Conservation (phyloP, 2,797 vertebrate species). For the Loris lydekkerianus region DNA sequence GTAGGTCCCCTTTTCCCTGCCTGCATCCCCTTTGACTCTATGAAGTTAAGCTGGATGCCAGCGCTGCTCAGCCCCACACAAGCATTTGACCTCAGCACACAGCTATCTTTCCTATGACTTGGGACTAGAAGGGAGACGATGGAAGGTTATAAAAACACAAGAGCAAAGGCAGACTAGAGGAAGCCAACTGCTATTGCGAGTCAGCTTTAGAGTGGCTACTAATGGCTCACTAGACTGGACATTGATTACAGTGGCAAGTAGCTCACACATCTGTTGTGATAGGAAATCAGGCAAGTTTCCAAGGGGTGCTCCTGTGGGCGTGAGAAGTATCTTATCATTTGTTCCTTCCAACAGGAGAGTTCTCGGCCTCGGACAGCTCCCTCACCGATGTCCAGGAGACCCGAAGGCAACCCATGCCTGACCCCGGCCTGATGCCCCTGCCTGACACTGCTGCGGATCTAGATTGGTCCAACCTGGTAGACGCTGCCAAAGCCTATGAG, state of each 20-base stretch:
- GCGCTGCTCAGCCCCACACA: neutral
- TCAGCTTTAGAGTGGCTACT: neutral
- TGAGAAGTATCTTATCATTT: neutral
- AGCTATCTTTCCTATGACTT: neutral
- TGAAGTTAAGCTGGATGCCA: fast-evolving
- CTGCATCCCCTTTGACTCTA: neutral
- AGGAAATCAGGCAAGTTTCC: neutral
- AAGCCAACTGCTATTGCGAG: neutral
- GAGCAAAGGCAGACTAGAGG: neutral
- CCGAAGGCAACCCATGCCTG: slow-evolving; percentile 92
- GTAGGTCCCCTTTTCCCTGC: neutral
- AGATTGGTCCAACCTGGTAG: slow-evolving; percentile 98
- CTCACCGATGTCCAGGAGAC: slow-evolving; percentile 94
- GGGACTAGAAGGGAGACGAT: neutral
- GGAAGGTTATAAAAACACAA: neutral
- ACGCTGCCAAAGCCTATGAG: slow-evolving; percentile 98
- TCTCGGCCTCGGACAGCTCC: slow-evolving; percentile 94
- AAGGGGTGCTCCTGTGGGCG: neutral
- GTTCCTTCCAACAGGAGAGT: slow-evolving; percentile 91
- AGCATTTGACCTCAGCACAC: neutral
- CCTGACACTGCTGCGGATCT: slow-evolving; percentile 95
- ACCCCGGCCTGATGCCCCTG: slow-evolving; percentile 96
- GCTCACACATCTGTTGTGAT: neutral
- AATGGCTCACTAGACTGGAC: neutral
- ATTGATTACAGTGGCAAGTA: neutral